A percentile compares a stretch with the other conserved stretches of the same genome.
Evolutionary conservation across 2,888 invertebrate genomes (phyloP).

Genomic region (Scelioninae gen. 1): DNA sequence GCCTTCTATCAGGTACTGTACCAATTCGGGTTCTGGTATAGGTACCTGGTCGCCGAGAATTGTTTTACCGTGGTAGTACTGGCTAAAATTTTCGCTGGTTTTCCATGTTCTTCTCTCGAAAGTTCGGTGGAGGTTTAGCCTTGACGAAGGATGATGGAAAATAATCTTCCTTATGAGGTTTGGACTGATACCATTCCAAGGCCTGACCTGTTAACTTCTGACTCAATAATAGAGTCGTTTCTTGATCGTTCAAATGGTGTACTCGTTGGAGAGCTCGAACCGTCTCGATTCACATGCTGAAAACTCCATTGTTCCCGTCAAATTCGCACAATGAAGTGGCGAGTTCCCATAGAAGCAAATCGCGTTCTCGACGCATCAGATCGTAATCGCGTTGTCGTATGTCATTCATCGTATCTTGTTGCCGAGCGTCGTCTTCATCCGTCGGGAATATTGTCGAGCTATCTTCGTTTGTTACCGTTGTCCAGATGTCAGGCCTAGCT

Average conservation of each 20-base stretch:
- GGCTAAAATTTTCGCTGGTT: not conserved
- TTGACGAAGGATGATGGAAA: not conserved
- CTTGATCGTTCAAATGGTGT: not conserved
- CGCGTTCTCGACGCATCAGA: not conserved
- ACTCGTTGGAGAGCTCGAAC: not conserved
- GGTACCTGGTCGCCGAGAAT: conserved; percentile 12
- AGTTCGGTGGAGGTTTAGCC: not conserved
- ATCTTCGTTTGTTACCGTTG: no score
- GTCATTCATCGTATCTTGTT: no score
- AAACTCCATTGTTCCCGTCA: not conserved
- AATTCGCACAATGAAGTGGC: not conserved
- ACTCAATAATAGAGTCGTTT: not conserved
- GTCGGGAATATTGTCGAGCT: no score
- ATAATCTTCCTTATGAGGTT: not conserved
- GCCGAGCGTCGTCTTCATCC: no score
- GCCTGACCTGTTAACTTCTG: not conserved
- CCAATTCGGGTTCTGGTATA: not conserved
- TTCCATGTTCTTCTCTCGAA: conserved; percentile 15
- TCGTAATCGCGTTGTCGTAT: not conserved
- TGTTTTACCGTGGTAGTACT: conserved; percentile 8
- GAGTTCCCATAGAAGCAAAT: not conserved
- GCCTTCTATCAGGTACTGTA: not conserved
- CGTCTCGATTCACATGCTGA: not conserved
- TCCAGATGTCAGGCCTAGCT: no score
- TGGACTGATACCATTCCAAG: not conserved